Evolutionary conservation across 2,113 vertebrate genomes (phyloP).

Genomic region (Drymodes brunneopygia): DNA sequence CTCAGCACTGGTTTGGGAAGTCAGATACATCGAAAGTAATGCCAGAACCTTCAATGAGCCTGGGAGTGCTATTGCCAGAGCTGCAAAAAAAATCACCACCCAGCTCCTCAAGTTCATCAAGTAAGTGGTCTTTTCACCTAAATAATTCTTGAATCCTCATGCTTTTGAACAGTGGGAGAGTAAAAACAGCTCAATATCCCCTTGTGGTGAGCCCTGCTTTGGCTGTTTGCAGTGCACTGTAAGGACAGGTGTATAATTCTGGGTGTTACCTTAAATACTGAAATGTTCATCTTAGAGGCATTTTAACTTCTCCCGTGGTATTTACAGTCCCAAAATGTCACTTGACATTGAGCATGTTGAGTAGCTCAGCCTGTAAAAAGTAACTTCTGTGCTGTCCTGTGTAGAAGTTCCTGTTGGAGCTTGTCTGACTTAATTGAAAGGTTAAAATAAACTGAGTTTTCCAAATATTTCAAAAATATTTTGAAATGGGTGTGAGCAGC

Average conservation of each 20-base stretch:
- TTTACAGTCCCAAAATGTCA: not conserved
- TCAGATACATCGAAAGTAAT: constrained; percentile 90
- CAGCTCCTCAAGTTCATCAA: constrained; percentile 92
- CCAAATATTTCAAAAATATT: too few relatives aligned
- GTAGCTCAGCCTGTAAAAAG: not conserved
- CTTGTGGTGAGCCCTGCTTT: not conserved
- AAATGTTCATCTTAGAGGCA: not conserved
- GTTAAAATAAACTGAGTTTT: not conserved
- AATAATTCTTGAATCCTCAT: not conserved
- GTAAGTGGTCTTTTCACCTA: constrained; percentile 70
- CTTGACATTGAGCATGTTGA: not conserved
- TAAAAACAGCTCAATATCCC: not conserved
- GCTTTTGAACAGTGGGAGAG: too few relatives aligned
- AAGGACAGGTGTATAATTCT: not conserved
- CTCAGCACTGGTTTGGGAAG: constrained; percentile 94
- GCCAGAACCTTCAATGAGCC: constrained; percentile 95
- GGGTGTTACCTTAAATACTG: not conserved
- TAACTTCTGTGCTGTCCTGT: not conserved
- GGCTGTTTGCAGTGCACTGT: not conserved
- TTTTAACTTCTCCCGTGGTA: not conserved
- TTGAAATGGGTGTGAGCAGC: not conserved
- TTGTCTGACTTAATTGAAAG: not conserved
- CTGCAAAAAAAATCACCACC: constrained; percentile 91
- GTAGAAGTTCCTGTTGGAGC: not conserved
- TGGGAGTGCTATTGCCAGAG: constrained; percentile 90